These are phyloP conservation scores for Polyergus mexicanus DNA, from an alignment of 1,140 invertebrate species.

Conservation along the genomic window DNA sequence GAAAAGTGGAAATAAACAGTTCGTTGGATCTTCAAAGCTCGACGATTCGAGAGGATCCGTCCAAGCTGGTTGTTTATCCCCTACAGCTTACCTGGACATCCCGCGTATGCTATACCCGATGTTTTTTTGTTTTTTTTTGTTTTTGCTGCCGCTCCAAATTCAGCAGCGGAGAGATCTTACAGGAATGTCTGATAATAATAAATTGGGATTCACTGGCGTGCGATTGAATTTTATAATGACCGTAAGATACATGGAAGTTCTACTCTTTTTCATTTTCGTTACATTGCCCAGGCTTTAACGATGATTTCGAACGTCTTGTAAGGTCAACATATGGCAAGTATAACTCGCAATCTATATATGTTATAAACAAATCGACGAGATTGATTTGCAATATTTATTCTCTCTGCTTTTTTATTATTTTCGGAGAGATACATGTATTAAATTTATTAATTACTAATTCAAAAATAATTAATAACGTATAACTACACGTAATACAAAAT, in stretches of 20 bases:
- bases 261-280: background rate
- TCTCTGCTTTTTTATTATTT: background rate
- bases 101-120: slow-evolving; percentile 20
- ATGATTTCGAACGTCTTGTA: background rate
- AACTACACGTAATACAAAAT: background rate
- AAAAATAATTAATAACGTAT: background rate
- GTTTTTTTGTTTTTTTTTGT: slow-evolving; percentile 27
- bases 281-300: background rate
- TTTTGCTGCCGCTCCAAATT: slow-evolving; percentile 54
- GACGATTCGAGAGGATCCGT: slow-evolving; percentile 52
- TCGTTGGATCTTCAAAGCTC: slow-evolving; percentile 25
- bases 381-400: background rate
- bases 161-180: slow-evolving; percentile 56
- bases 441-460: background rate
- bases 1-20: slow-evolving; percentile 43
- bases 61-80: slow-evolving; percentile 62
- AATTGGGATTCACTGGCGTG: slow-evolving; percentile 5
- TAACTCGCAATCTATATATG: background rate
- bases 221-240: slow-evolving; percentile 38
- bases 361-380: background rate
- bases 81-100: slow-evolving; percentile 59
- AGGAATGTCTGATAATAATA: slow-evolving; percentile 55
- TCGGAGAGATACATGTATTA: background rate
- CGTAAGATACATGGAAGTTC: background rate
- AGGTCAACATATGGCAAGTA: background rate